Base-by-base conservation (phyloP, 1,140 invertebrate genomes). In the Vollenhovia emeryi region DNA sequence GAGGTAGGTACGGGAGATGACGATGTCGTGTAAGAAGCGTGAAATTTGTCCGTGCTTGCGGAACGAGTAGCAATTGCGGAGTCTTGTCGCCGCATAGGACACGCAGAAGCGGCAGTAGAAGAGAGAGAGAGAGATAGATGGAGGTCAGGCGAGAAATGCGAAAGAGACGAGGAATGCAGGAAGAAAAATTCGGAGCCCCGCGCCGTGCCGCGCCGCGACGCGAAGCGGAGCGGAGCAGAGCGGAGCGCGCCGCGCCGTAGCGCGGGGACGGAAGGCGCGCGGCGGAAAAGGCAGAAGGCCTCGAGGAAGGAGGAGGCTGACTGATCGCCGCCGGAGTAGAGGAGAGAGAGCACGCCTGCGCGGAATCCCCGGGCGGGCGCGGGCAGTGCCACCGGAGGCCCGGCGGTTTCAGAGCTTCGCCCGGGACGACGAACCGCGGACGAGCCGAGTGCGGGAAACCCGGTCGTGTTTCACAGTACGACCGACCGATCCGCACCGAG, bases 351-450 rank as follows among this genome's bases (percentile, higher is more conserved):
- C 90, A 93, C 94, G 94, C 94, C 91, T 94, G 94, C 94, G 94
- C 94, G 94, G 94, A 94, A 93, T 90, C 89, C 94, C 93, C 93
- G 93, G 93, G 92, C 94, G 92, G 93, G 93, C 93, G 93, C 93
- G 93, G 94, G 93, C 92, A 94, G 94, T 94, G 93, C 93, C 93
- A 94, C 92, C 92, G 92, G 92, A 94, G 88, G 93, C 94, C 94
- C 93, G 93, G 93, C 94, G 93, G 92, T 93, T 94, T 94, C 93
- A 94, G 94, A 95, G 94, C 94, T 95, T 94, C 94, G 94, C 94
- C 94, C 94, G 94, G 94, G 94, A 92, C 94, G 93, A 94, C 93
- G 86, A 90, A 90, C 89, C 89, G 84, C 89, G 87, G 89, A 90
- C 89, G 89, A 90, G 78, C 88, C 88, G 87, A 82, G 78, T 89